Conservation (phyloP, 2,113 vertebrate genomes). For the Sialia sialis region DNA sequence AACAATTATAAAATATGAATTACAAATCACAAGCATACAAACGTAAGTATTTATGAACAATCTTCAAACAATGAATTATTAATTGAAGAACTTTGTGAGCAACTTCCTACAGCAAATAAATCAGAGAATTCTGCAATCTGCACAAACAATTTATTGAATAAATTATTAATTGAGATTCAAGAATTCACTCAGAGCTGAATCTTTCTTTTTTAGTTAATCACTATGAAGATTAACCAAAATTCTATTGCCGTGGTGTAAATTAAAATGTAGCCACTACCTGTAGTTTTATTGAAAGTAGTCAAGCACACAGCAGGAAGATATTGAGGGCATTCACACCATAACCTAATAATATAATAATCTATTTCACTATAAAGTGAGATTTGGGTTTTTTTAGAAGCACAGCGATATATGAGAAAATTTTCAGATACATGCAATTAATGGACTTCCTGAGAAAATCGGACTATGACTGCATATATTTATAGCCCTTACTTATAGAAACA, state of each 20-base stretch:
- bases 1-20: not conserved
- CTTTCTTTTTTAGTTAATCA: constrained; percentile 29
- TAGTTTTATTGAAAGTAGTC: not conserved
- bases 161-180: constrained; percentile 32
- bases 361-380: not conserved
- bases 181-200: not conserved
- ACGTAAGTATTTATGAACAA: constrained; percentile 15
- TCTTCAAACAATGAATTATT: constrained; percentile 45
- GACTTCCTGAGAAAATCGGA: not conserved
- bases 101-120: constrained; percentile 49
- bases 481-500: not conserved
- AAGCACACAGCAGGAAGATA: not conserved
- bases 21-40: not conserved
- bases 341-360: not conserved
- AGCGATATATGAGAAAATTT: not conserved
- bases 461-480: not conserved
- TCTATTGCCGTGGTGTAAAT: not conserved
- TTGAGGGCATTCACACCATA: not conserved
- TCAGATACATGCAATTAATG: not conserved
- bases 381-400: not conserved
- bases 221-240: not conserved
- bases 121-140: constrained; percentile 4
- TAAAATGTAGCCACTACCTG: not conserved
- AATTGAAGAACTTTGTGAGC: constrained; percentile 38
- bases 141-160: constrained; percentile 49